phyloP scores from a whole-genome alignment of 1,140 invertebrate genomes.

The Philopotamus ludificatus region DNA sequence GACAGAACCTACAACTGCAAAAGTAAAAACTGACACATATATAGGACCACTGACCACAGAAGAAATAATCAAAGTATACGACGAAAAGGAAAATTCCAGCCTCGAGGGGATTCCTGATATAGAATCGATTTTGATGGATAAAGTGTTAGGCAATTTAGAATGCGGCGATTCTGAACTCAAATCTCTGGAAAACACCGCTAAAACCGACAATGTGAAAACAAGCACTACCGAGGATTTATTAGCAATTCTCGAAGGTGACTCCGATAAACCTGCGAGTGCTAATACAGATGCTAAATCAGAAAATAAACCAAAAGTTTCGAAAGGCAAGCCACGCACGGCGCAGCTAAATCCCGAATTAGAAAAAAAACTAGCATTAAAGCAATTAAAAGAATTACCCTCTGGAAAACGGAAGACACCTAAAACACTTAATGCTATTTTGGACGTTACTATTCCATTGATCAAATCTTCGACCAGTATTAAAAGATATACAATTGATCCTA shows the following conservation, averaged over 20 bases:
- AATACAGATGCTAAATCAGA: not conserved
- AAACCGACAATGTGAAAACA: not conserved
- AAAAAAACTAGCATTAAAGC: constrained; percentile 31
- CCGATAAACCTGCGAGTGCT: not conserved
- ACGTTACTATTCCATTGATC: constrained; percentile 31
- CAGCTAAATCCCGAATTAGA: constrained; percentile 20
- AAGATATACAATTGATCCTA: not conserved
- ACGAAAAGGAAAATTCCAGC: constrained; percentile 5
- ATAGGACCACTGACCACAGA: constrained; percentile 3
- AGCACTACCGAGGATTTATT: constrained; percentile 12
- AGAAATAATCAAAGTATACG: constrained; percentile 24
- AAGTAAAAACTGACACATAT: too few species aligned
- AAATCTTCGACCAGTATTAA: not conserved
- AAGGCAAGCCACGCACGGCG: not conserved
- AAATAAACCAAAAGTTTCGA: not conserved
- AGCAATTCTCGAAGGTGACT: constrained; percentile 34
- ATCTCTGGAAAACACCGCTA: not conserved
- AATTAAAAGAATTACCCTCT: constrained; percentile 30
- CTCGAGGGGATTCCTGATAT: not conserved
- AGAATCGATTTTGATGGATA: not conserved
- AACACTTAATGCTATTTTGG: constrained; percentile 21
- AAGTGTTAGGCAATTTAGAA: constrained; percentile 5
- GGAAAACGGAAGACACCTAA: constrained; percentile 8
- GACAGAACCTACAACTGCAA: too few species aligned
- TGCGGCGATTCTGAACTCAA: not conserved